Evolutionary conservation across 2,888 invertebrate species (phyloP).

Genomic region (Bugulina stolonifera): DNA sequence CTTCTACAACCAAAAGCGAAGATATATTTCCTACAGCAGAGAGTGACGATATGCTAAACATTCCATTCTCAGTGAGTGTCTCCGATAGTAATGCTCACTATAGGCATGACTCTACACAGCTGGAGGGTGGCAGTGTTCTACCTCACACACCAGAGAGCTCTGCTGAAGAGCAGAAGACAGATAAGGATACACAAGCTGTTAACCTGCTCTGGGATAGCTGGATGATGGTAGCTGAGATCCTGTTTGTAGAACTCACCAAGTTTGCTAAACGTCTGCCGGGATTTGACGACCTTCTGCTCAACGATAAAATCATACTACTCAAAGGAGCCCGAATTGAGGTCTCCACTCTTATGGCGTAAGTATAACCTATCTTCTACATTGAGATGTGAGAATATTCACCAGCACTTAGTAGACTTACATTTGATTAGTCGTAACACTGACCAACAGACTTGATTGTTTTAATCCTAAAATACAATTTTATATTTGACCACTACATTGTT

Average conservation of each 20-base stretch:
- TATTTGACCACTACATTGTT: too few species aligned
- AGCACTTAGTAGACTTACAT: too few species aligned
- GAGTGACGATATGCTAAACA: neutral
- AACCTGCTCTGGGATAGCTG: constrained; percentile 7
- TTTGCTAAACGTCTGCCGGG: constrained; percentile 13
- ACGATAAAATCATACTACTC: constrained; percentile 6
- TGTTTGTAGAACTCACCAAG: constrained; percentile 4
- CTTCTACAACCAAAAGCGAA: neutral
- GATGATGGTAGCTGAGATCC: constrained; percentile 8
- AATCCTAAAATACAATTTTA: too few species aligned
- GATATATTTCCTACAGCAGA: neutral
- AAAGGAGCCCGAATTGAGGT: constrained; percentile 12
- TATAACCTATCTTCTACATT: too few species aligned
- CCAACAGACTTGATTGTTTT: too few species aligned
- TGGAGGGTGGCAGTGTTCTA: neutral
- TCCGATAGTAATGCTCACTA: neutral
- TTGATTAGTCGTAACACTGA: too few species aligned
- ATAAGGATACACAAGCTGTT: neutral
- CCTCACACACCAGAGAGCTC: neutral
- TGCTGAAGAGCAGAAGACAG: neutral
- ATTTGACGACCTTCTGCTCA: neutral
- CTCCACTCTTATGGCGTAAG: constrained; percentile 16
- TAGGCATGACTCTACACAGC: neutral
- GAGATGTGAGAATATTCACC: too few species aligned
- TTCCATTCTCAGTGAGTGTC: neutral